Evolutionary conservation across 2,888 invertebrate genomes (phyloP), one percentile per base, ranked within the genome.

Genomic region (Ormyrus nitidulus): DNA sequence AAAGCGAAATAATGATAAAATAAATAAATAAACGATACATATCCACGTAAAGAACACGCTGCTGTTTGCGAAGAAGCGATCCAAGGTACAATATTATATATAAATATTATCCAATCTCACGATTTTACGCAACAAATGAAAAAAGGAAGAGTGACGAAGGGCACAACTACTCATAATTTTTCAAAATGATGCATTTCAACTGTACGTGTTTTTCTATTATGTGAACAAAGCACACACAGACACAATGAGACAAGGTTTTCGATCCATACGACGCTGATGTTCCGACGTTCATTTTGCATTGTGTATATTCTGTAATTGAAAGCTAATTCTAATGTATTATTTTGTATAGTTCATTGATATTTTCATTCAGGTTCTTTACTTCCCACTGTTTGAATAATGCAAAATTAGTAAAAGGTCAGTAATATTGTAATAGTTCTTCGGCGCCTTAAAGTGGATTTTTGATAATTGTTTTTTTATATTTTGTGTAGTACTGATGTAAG

Each of bases 141-240:
- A 71, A 71, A 34, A 65, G 46, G 58, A 46, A 64, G 61, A 74
- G 74, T 62, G 74, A 61, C 53, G 77, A 81, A n/a, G 77, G 74
- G 77, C 77, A 77, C 77, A 81, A 81, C 53, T 77, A 73, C 64
- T 71, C 58, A 62, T 72, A 76, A 62, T 80, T 77, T 80, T 66
- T 61, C 62, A 74, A 58, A 69, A 73, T 34, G 34, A 56, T 64
- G 59, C 58, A 75, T 69, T 74, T 62, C 56, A 62, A 74, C 51
- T 70, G 56, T 69, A 79, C 54, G 69, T 69, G 69, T 75, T 74
- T 75, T 79, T 70, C 70, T 79, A 75, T 70, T 79, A 65, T 58
- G 58, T 75, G 58, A 65, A 62, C 11, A 13, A 66, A 56, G 56
- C 61, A 51, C 64, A 58, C 69, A 46, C 51, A 53, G 10, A 58